A percentile compares a stretch with the other conserved stretches of the same genome.
These are phyloP conservation scores for Entomobrya multifasciata DNA, from an alignment of 2,888 invertebrate species.

Conservation along the genomic window DNA sequence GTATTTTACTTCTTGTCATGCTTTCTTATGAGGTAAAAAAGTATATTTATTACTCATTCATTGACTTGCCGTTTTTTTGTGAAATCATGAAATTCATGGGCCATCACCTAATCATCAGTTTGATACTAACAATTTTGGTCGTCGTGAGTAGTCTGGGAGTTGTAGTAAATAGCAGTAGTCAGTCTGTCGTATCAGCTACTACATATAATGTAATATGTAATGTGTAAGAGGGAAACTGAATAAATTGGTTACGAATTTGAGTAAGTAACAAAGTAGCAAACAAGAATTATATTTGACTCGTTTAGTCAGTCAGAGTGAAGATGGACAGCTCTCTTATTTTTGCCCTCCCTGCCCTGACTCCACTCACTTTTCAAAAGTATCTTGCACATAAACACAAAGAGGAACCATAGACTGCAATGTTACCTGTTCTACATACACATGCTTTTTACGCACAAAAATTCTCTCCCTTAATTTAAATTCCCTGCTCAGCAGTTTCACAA, in stretches of 20 bases:
- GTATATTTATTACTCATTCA: conserved; percentile 37
- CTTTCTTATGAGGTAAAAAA: conserved; percentile 1
- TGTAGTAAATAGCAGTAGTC: background rate
- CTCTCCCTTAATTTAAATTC: conserved; percentile 38
- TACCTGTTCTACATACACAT: background rate
- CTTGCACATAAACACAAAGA: too few species aligned
- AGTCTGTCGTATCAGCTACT: conserved; percentile 21
- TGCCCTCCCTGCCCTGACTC: conserved; percentile 29
- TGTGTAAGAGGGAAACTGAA: background rate
- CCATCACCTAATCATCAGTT: conserved; percentile 71
- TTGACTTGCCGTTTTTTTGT: conserved; percentile 43
- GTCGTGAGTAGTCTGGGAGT: conserved; percentile 59
- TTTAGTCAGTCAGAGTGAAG: conserved; percentile 55
- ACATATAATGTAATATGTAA: too few species aligned
- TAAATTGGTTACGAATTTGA: conserved; percentile 43
- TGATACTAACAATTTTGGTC: conserved; percentile 69
- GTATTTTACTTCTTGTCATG: conserved; percentile 50
- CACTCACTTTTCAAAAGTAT: background rate
- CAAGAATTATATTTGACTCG: conserved; percentile 62
- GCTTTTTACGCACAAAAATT: conserved; percentile 5
- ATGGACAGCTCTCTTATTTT: conserved; percentile 60
- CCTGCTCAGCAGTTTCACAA: background rate
- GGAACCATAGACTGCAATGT: background rate
- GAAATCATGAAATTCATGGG: conserved; percentile 63
- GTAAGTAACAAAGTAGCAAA: conserved; percentile 69